Conservation (phyloP, 2,888 invertebrate species). For the Cephus pygmeus region DNA sequence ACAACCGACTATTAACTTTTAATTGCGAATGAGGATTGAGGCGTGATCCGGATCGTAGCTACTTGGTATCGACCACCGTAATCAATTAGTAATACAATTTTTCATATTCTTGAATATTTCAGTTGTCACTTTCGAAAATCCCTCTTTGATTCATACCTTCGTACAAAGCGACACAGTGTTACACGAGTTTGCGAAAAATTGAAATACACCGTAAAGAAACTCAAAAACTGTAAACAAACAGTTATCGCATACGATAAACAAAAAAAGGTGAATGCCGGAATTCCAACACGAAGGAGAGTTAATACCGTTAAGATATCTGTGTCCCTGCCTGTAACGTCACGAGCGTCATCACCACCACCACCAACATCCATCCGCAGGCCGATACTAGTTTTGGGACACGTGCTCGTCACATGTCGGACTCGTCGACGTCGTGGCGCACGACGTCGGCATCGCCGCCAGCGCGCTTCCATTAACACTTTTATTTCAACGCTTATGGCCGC, state of each 20-base stretch:
- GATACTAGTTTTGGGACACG: conserved; percentile 47
- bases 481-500: conserved; percentile 47
- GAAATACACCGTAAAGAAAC: neutral
- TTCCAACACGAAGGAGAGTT: neutral
- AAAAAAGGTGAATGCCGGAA: neutral
- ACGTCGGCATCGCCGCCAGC: conserved; percentile 34
- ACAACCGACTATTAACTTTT: conserved; percentile 39
- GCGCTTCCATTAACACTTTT: conserved; percentile 51
- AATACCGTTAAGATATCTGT: neutral
- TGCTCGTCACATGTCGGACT: conserved; percentile 62
- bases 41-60: neutral
- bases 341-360: neutral
- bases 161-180: neutral
- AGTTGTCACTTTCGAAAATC: neutral
- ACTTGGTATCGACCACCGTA: neutral
- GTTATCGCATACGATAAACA: neutral
- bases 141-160: no score
- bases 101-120: neutral
- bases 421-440: conserved; percentile 36
- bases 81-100: neutral
- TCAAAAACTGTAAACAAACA: neutral
- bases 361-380: neutral
- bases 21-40: conserved; percentile 21
- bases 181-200: neutral
- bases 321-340: neutral